phyloP scores from a whole-genome alignment of 2,888 invertebrate genomes.

The Aspidapion aeneum region DNA sequence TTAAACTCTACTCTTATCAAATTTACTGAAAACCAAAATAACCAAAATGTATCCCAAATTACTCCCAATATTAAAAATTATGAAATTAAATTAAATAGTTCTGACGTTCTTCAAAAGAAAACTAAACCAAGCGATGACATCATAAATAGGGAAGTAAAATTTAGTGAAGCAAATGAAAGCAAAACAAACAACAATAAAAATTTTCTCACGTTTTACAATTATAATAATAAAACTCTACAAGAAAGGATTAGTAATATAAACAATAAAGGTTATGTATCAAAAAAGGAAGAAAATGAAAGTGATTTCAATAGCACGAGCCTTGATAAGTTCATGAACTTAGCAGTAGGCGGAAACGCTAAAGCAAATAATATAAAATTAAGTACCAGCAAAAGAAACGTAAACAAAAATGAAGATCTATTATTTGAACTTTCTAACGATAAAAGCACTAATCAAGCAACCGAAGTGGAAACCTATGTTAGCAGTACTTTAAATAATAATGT shows the following conservation, averaged over 20 bases:
- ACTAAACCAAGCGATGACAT: background rate
- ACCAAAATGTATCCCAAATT: background rate
- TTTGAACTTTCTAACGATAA: background rate
- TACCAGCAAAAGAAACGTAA: too few species aligned
- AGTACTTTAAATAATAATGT: background rate
- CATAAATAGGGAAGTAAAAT: background rate
- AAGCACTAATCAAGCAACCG: background rate
- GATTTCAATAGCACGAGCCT: background rate
- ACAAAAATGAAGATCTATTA: background rate
- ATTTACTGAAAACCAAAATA: background rate
- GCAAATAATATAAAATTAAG: background rate
- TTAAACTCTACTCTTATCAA: background rate
- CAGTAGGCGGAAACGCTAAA: background rate
- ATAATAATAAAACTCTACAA: conserved; percentile 17
- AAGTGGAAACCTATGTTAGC: background rate
- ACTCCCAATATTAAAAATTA: background rate
- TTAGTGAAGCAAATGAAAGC: conserved; percentile 1
- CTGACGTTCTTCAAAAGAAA: background rate
- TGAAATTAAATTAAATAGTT: background rate
- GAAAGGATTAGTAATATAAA: conserved; percentile 12
- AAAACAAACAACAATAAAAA: conserved; percentile 13
- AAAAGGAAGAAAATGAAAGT: conserved; percentile 25
- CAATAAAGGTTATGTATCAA: conserved; percentile 3
- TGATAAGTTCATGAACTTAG: background rate
- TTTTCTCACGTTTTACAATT: conserved; percentile 18